phyloP scores from a whole-genome alignment of 2,797 vertebrate species.

The Pogonophryne albipinna region DNA sequence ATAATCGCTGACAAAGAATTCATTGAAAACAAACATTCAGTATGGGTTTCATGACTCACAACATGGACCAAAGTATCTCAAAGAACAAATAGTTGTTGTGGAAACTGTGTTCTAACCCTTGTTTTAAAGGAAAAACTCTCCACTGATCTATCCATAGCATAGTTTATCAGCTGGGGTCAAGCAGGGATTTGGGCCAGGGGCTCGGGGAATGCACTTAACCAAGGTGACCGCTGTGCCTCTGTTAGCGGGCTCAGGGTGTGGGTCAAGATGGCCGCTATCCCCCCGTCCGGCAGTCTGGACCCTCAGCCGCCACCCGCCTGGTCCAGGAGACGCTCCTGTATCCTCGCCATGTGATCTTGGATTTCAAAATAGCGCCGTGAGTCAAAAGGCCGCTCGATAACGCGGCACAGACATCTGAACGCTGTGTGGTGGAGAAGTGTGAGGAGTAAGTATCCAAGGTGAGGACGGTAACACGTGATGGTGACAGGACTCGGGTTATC shows the following conservation, averaged over 20 bases:
- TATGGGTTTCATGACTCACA: background rate
- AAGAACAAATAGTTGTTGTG: background rate
- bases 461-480: constrained; percentile 36
- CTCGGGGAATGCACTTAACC: constrained; percentile 86
- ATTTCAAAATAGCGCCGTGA: constrained; percentile 67
- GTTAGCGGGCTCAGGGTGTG: constrained; percentile 75
- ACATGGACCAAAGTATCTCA: background rate
- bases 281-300: constrained; percentile 62
- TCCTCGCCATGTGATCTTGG: constrained; percentile 26
- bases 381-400: constrained; percentile 63
- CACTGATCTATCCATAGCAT: constrained; percentile 76
- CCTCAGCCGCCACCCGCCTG: constrained; percentile 56
- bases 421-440: constrained; percentile 37
- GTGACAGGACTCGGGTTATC: constrained; percentile 4
- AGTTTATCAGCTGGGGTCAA: constrained; percentile 86
- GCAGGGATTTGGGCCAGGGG: constrained; percentile 79
- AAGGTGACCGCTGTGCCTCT: constrained; percentile 80
- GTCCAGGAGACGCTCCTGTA: constrained; percentile 52
- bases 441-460: constrained; percentile 30
- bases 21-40: background rate
- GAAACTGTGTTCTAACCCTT: constrained; percentile 37
- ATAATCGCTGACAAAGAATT: background rate
- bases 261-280: constrained; percentile 67
- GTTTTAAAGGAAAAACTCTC: constrained; percentile 57
- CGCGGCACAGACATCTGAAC: constrained; percentile 16